Conservation (phyloP, 1,140 invertebrate genomes). For the Atopsyche davidsoni region DNA sequence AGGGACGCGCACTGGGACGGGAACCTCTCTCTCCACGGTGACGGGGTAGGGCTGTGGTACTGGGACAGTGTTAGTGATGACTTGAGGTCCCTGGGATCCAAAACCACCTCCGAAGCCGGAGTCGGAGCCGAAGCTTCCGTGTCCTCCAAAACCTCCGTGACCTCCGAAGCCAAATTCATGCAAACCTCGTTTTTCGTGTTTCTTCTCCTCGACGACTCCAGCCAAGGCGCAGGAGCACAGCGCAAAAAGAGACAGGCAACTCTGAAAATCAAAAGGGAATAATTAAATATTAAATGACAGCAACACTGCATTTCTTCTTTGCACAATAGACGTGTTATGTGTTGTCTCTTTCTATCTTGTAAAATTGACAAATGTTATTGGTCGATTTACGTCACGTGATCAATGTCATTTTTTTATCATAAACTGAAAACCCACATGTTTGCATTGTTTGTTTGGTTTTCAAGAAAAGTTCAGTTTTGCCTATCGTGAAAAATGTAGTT, state of each 20-base stretch:
- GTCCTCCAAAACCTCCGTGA: constrained; percentile 2
- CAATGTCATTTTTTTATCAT: too few relatives aligned
- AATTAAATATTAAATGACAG: too few relatives aligned
- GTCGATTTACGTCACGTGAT: too few relatives aligned
- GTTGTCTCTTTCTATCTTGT: too few relatives aligned
- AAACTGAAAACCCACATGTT: too few relatives aligned
- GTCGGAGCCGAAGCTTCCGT: neutral
- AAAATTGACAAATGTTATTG: too few relatives aligned
- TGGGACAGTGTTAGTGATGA: constrained; percentile 23
- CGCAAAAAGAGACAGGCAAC: constrained; percentile 16
- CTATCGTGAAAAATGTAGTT: too few relatives aligned
- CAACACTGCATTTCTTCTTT: too few relatives aligned
- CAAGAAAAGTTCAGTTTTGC: too few relatives aligned
- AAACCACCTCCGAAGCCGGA: neutral
- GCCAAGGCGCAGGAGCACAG: constrained; percentile 22
- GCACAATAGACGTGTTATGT: too few relatives aligned
- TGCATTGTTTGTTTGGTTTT: too few relatives aligned
- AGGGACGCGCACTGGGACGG: constrained; percentile 21
- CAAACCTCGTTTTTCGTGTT: constrained; percentile 30
- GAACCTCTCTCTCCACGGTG: constrained; percentile 27
- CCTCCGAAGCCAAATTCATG: constrained; percentile 18
- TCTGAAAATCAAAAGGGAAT: too few relatives aligned
- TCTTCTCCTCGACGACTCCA: constrained; percentile 17
- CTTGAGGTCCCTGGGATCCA: constrained; percentile 5
- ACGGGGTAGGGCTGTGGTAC: constrained; percentile 30